Evolutionary conservation across 2,797 vertebrate genomes (phyloP), one percentile per base, ranked within the genome.

Genomic region (Poeciliopsis gracilis): DNA sequence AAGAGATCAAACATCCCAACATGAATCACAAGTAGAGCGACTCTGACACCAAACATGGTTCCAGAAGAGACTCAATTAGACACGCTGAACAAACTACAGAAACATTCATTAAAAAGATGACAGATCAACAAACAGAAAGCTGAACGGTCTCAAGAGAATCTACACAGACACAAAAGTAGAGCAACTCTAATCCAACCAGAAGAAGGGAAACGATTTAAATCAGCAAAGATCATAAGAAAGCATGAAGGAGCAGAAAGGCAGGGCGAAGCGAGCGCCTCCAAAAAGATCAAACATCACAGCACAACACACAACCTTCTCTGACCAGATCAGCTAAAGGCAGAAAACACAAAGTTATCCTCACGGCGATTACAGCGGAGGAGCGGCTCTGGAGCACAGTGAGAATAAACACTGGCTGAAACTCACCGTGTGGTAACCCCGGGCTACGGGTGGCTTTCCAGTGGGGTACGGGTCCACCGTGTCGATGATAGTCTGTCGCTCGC

Each of bases 391-490:
- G 51, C 25, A 55, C 53, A n/a, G 53, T 4, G 53, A 57, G 25
- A 4, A 12, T n/a, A 57, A 57, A n/a, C 53, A 55, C 10, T 23
- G 25, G 36, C 8, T 4, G 55, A 36, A 82, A 92, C 97, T 97
- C 92, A 99, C 98, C 96, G 98, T 99, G 93, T 99, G 98, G 92
- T 99, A 99, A 73, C 97, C 97, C 89, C 97, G 96, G 75, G 96
- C 97, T 78, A 98, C 92, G 75, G 98, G 98, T 36, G 98, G 97
- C 90, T 98, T 99, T 78, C 97, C 97, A 77, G 97, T 89, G 9
- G 97, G 97, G 85, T 98, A 99, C 57, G 98, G 96, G 87, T 99
- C 98, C 95, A 99, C 97, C 0, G 98, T 99, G 90, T 99, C 98
- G 87, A 99, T 99, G 95, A 99, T 99, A 0, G 98, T 99, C 95